phyloP scores from a whole-genome alignment of 2,113 vertebrate species.

The Dasyprocta punctata region DNA sequence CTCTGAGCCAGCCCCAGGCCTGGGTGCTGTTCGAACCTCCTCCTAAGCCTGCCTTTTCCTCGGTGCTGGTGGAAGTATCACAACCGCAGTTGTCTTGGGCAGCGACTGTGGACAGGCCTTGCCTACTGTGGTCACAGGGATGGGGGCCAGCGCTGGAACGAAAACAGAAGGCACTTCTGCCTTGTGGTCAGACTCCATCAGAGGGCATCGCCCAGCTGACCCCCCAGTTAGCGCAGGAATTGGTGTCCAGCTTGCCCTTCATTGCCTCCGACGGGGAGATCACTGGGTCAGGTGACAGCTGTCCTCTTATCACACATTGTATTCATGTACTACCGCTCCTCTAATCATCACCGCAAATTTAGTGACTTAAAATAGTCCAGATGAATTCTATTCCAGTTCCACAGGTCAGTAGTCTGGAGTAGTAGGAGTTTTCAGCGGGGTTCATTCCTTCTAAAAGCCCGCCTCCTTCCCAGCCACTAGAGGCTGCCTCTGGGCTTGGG shows the following conservation, averaged over 20 bases:
- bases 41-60: not conserved
- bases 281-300: no score
- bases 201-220: not conserved
- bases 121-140: not conserved
- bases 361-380: not conserved
- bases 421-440: not conserved
- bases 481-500: not conserved
- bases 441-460: not conserved
- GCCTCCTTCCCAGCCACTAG: not conserved
- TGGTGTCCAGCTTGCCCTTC: not conserved
- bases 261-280: not conserved
- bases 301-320: not conserved
- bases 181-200: accelerated
- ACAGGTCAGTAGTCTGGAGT: not conserved
- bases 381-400: not conserved
- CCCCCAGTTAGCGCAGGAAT: not conserved
- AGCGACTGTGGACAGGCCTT: not conserved
- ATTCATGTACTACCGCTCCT: not conserved
- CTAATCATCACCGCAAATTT: not conserved
- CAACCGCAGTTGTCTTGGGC: not conserved
- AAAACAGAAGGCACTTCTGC: not conserved
- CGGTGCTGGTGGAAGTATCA: not conserved
- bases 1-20: not conserved
- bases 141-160: not conserved
- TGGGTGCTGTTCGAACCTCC: no score